Evolutionary conservation across 2,113 vertebrate species (phyloP), one percentile per base, ranked within the genome.

Genomic region (Prochilodus magdalenae): DNA sequence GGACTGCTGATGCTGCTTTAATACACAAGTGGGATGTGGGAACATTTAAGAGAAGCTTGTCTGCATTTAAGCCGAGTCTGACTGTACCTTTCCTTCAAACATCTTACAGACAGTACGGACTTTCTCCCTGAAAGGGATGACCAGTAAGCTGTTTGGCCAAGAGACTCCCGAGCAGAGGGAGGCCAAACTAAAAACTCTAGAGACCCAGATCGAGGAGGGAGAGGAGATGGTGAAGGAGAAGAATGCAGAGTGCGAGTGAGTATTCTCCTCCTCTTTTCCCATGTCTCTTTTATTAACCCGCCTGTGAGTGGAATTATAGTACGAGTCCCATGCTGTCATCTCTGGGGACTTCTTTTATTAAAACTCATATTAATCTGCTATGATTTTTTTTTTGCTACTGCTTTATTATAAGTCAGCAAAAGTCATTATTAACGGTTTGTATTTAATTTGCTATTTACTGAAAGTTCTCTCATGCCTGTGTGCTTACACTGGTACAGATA

Each of bases 121-220:
- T 0, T 99, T 99, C 90, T 99, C 97, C 53, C 89, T 99, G 72
- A 98, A 98, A 85, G 97, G 97, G 16, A 96, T 99, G 96, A 98
- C 97, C 85, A 97, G 94, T 90, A 99, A 98, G 88, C 95, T 99
- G 22, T 99, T 99, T 10, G 97, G 97, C 47, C 97, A 98, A 86
- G 97, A 99, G 91, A 96, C 95, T 3, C 95, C 97, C 0, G 97
- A 98, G 91, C 97, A 98, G 88, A 95, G 97, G 83, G 97, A 98
- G 91, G 94, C 95, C 86, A 94, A 96, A 73, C 91, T 98, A 83
- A 96, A 96, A 81, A 87, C 94, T 81, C 92, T 99, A 83, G 97
- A 98, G 89, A 96, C 97, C 63, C 95, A 98, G 89, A 98, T 98
- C 84, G 87, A 89, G 77, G 96, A 97, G 89, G 97, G 96, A 6